phyloP scores from a whole-genome alignment of 2,888 invertebrate species.

The Bembecia ichneumoniformis region DNA sequence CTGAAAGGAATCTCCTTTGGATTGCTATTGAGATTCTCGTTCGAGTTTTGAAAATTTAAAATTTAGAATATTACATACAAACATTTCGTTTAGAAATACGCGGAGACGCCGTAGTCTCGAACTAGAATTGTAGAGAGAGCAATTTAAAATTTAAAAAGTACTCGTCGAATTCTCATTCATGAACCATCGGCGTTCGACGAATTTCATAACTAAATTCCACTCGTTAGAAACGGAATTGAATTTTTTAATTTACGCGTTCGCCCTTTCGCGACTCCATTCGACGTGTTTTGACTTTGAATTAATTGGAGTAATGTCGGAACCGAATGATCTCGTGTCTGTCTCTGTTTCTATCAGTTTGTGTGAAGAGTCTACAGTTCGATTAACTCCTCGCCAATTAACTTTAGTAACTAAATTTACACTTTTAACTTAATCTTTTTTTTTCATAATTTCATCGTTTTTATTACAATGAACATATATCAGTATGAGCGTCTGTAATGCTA shows the following conservation, averaged over 20 bases:
- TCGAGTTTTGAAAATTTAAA: too few relatives aligned
- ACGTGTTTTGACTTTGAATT: constrained; percentile 32
- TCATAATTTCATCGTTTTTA: too few relatives aligned
- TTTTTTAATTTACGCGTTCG: constrained; percentile 9
- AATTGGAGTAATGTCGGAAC: constrained; percentile 31
- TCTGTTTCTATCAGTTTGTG: background rate
- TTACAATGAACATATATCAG: too few relatives aligned
- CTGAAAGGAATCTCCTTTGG: too few relatives aligned
- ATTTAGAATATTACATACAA: background rate
- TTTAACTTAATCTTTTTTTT: too few relatives aligned
- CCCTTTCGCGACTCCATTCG: constrained; percentile 8
- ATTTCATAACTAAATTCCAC: constrained; percentile 23
- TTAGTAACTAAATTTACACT: too few relatives aligned
- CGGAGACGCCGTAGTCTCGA: background rate
- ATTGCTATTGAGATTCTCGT: too few relatives aligned
- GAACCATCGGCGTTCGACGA: constrained; percentile 12
- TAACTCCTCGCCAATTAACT: too few relatives aligned
- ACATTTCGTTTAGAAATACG: background rate
- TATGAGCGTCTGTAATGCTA: too few relatives aligned
- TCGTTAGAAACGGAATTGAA: constrained; percentile 12
- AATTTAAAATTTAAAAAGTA: constrained; percentile 27
- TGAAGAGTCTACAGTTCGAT: too few relatives aligned
- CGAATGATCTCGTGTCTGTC: constrained; percentile 15
- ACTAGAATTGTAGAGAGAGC: constrained; percentile 13
- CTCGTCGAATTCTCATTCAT: constrained; percentile 21